Base-by-base conservation (phyloP, 2,797 vertebrate genomes). In the Neosilurus hyrtlii region DNA sequence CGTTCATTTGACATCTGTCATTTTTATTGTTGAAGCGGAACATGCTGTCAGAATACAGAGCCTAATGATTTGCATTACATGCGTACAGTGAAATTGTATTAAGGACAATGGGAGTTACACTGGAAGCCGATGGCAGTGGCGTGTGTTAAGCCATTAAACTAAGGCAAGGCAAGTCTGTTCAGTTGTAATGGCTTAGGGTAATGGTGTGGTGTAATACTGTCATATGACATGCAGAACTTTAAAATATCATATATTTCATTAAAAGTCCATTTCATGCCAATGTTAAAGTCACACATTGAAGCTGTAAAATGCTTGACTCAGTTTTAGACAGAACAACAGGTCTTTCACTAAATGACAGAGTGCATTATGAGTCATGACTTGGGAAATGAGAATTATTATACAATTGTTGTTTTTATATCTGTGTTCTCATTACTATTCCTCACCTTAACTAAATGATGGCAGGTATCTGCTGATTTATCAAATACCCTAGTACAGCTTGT, bases 241-340 rank as follows among this genome's bases (percentile, higher is more conserved):
- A 61, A 61, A 61, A 76, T 76, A 76, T 59, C 11, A 73, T 72
- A 57, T 37, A 24, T 78, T 79, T 24, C 76, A 79, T 79, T 52
- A 65, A 30, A 79, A 30, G 9, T 37, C 56, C 1, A 59, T 75
- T 59, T 22, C 18, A 30, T 59, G 26, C 73, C 22, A 73, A 54
- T 73, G 71, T 16, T 73, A 73, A 51, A 20, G 30, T 30, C 56
- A 76, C 11, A 0, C 56, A 24, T 10, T 54, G 61, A 65, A 52
- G 22, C 59, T 18, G 37, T 11, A 26, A 63, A 78, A 78, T 59
- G 43, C 61, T 75, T 59, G 73, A 75, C 73, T 37, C 2, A 37
- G 26, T 62, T 75, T 63, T 35, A 54, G 12, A 43, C n/a, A 37
- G 59, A 56, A 20, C 43, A 30, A 54, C 2, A 20, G 73, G 61